Conservation (phyloP, 2,888 invertebrate genomes). For the Cephus spinipes region DNA sequence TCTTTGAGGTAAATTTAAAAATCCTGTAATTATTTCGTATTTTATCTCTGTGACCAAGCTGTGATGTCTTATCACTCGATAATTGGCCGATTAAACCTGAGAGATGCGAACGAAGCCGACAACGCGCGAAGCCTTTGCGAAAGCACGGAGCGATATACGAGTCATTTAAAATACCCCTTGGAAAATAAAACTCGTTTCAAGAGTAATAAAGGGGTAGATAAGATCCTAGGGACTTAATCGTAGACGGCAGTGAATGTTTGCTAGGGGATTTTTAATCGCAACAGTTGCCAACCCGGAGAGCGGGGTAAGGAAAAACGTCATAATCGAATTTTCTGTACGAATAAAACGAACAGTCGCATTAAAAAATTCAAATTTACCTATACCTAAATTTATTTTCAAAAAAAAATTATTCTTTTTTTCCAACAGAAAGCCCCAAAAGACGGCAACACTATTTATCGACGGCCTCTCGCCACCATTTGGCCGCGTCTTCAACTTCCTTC, state of each 20-base stretch:
- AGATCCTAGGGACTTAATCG: not conserved
- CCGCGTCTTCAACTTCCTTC: slow-evolving; percentile 31
- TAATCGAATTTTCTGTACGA: not conserved
- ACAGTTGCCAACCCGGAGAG: not conserved
- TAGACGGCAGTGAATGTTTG: not conserved
- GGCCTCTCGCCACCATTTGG: slow-evolving; percentile 26
- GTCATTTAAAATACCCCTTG: not conserved
- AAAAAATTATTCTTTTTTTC: not conserved
- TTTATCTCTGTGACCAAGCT: not conserved
- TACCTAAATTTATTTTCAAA: not conserved
- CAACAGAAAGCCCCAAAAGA: not conserved
- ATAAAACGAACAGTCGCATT: not conserved
- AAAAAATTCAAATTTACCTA: not conserved
- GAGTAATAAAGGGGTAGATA: not conserved
- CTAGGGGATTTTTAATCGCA: not conserved
- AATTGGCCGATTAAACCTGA: slow-evolving; percentile 3
- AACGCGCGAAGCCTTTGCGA: slow-evolving; percentile 17
- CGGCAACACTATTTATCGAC: not conserved
- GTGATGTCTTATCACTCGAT: not conserved
- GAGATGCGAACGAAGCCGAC: slow-evolving; percentile 28
- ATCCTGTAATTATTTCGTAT: not conserved
- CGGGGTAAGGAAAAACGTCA: not conserved
- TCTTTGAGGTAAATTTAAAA: slow-evolving; percentile 13
- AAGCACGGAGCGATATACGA: not conserved
- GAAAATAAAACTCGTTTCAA: not conserved